Evolutionary conservation across 2,797 vertebrate genomes (phyloP), one percentile per base, ranked within the genome.

Genomic region (Lepus townsendii): DNA sequence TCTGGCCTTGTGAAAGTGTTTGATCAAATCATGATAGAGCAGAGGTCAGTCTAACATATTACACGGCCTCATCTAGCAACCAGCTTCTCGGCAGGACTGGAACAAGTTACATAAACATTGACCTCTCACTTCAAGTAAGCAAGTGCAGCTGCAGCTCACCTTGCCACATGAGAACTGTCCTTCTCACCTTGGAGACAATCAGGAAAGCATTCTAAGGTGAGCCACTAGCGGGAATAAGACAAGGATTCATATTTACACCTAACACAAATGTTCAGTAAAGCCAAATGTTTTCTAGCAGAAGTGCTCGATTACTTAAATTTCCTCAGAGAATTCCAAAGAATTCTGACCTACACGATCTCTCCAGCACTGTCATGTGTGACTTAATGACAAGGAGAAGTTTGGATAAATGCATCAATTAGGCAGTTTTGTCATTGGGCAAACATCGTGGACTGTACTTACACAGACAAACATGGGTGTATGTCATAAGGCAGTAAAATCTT

Each of bases 311-410:
- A 20, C 3, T 69, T 24, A 83, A 69, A 85, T 5, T 16, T 16
- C 50, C 60, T 92, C 79, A 57, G 30, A 52, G 62, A 69, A 62
- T 26, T 89, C 30, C n/a, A 20, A 47, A 66, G 68, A 72, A 57
- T 65, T 93, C 50, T 69, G 50, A 42, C 32, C n/a, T 54, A 19
- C 5, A 20, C 17, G 22, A 13, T 50, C 83, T 87, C 76, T 77
- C 78, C 17, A 42, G 47, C 5, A 16, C 12, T 62, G 7, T 35
- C 54, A 54, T 17, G 13, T 9, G 32, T 7, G 24, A 24, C 24
- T 63, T 65, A 54, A 52, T 6, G 13, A 71, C 24, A 16, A 65
- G 14, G 24, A 38, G 35, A 16, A 5, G 11, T 38, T 71, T 54
- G 71, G 54, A 84, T 27, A 42, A 72, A 71, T 42, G 54, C 14